phyloP scores from a whole-genome alignment of 2,113 vertebrate species.

The Dipodomys spectabilis region DNA sequence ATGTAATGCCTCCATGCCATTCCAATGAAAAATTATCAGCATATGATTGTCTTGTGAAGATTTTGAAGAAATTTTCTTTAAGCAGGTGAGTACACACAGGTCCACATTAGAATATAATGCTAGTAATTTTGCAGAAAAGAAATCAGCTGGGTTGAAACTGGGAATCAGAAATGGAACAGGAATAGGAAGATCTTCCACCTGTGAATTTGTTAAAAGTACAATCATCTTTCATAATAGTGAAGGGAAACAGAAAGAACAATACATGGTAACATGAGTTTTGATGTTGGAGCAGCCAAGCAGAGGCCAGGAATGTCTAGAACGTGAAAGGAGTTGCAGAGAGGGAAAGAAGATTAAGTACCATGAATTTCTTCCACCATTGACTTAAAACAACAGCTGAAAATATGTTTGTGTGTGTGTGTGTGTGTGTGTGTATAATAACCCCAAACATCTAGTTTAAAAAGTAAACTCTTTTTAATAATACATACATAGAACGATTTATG shows the following conservation, averaged over 20 bases:
- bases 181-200: not conserved
- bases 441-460: not conserved
- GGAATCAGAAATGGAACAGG: fast-evolving
- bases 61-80: not conserved
- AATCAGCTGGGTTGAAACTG: not conserved
- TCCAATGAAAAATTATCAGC: not conserved
- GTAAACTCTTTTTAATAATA: not conserved
- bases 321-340: not conserved
- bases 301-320: not conserved
- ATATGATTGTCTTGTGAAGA: not conserved
- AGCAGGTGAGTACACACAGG: not conserved
- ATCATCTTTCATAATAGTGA: not conserved
- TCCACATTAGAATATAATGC: too few relatives aligned
- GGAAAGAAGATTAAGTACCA: not conserved
- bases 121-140: not conserved
- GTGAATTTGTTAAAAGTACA: not conserved
- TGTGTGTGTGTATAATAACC: too few relatives aligned
- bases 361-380: not conserved
- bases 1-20: not conserved
- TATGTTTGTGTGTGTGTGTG: not conserved
- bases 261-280: not conserved
- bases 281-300: not conserved
- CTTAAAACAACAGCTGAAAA: not conserved
- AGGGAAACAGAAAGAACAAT: not conserved
- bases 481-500: not conserved